Evolutionary conservation across 2,888 invertebrate species (phyloP), one percentile per base, ranked within the genome.

Genomic region (Drosophila percnosoma): DNA sequence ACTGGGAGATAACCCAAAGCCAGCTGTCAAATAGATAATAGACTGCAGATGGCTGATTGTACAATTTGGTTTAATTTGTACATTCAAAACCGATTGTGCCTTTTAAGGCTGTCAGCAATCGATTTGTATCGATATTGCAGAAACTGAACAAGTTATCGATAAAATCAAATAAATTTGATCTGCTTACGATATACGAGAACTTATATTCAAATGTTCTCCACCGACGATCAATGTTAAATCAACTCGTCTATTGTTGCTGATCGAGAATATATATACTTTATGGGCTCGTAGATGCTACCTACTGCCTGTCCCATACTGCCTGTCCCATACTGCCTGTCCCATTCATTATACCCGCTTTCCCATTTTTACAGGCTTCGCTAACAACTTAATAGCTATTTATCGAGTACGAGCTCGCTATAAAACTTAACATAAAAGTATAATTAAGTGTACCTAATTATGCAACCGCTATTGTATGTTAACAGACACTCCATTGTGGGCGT

Each of bases 401-500:
- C 15, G 45, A 42, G 21, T 2, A 1, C 2, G 21, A 15, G 21
- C 15, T 15, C 1, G 24, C 8, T 4, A 4, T 2, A 45, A 45
- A 45, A 45, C 13, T 1, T 15, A 8, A 24, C 15, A 45, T 15
- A 45, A 45, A 24, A 4, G 15, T 15, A 24, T 38, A 55, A 55
- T 55, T 13, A 38, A 38, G n/a, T 38, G 8, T 0, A 55, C 27
- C 38, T 38, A 55, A 27, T 55, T 57, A 65, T 65, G 33, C 59
- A 45, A 34, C 53, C 55, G 5, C 29, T 53, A 53, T 36, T 27
- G 38, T 68, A 52, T 13, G 38, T 38, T 55, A 55, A 55, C 27
- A 38, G 27, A 18, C 55, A 18, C 51, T 24, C 11, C 33, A 51
- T 71, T 51, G 58, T 45, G 38, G 52, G 45, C 34, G 57, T 60